Conservation (phyloP, 2,888 invertebrate species). For the Syrista parreyssii region DNA sequence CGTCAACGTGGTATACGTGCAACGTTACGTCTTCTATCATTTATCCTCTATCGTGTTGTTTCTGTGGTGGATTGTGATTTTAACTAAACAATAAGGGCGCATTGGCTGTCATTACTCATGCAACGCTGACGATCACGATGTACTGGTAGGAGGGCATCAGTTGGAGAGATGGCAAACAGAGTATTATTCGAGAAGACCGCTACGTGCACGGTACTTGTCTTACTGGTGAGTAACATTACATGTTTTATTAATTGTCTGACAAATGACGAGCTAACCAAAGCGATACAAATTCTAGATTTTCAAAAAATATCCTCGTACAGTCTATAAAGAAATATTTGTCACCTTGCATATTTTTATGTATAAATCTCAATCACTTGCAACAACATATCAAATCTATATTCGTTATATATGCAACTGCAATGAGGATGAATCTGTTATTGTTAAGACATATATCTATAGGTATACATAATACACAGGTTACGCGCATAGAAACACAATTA, state of each 20-base stretch:
- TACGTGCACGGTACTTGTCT: conserved; percentile 59
- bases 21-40: background rate
- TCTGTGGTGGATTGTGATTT: conserved; percentile 2
- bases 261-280: background rate
- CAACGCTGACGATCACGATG: conserved; percentile 48
- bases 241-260: background rate
- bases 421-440: background rate
- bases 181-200: conserved; percentile 54
- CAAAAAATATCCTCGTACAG: background rate
- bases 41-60: background rate
- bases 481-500: background rate
- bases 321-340: no score
- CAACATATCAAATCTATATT: no score
- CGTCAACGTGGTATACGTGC: background rate
- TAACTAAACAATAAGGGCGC: background rate
- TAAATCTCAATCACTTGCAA: no score
- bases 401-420: background rate
- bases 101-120: conserved; percentile 20
- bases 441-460: background rate
- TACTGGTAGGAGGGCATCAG: conserved; percentile 46
- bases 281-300: background rate
- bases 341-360: no score
- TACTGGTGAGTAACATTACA: conserved; percentile 53
- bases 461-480: background rate
- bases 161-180: conserved; percentile 60